A percentile compares a stretch with the other conserved stretches of the same genome.
Conservation (phyloP, 2,797 vertebrate genomes). For the Mus minutoides region DNA sequence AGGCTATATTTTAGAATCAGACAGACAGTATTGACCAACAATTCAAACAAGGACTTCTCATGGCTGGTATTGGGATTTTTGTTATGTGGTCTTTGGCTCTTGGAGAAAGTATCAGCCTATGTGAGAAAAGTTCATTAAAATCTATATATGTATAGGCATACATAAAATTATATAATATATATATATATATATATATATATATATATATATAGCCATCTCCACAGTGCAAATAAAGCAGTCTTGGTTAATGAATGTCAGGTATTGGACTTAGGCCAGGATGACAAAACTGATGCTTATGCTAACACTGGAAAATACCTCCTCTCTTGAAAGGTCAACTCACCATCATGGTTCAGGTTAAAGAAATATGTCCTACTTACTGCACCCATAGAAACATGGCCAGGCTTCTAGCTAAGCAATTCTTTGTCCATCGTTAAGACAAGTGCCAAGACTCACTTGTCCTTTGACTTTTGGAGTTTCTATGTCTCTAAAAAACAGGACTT, state of each 20-base stretch:
- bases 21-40: background rate
- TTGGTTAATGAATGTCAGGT: background rate
- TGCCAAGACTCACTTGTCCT: background rate
- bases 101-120: background rate
- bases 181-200: too few relatives aligned
- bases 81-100: background rate
- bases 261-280: background rate
- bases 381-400: too few relatives aligned
- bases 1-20: background rate
- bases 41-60: background rate
- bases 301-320: background rate
- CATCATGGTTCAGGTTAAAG: background rate
- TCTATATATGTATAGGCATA: background rate
- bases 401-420: background rate
- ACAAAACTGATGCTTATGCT: background rate
- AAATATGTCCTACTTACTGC: accelerated
- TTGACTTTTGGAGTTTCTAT: background rate
- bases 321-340: background rate
- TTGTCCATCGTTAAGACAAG: accelerated
- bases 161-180: background rate
- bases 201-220: background rate
- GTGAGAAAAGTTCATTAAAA: background rate
- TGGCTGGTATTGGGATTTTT: background rate
- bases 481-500: background rate
- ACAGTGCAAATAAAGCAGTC: background rate